phyloP scores from a whole-genome alignment of 2,888 invertebrate species.

The Cryptus viduatorius region DNA sequence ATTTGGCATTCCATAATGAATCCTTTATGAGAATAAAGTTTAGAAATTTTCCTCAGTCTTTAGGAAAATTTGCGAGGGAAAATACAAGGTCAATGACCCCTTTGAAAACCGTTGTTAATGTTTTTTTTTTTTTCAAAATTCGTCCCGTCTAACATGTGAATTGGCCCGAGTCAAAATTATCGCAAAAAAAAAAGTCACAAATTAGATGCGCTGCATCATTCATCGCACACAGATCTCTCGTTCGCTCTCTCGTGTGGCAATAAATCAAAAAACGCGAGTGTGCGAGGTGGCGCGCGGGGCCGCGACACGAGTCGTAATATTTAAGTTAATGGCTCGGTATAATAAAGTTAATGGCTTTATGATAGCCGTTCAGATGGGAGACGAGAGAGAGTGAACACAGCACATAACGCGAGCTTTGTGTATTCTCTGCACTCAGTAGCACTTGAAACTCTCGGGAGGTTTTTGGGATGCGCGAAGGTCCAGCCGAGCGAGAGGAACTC shows the following conservation, averaged over 20 bases:
- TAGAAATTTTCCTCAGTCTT: not conserved
- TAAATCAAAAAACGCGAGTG: slow-evolving; percentile 78
- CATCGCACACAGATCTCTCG: slow-evolving; percentile 47
- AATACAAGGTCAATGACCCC: not conserved
- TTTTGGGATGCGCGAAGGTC: slow-evolving; percentile 18
- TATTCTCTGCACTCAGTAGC: slow-evolving; percentile 26
- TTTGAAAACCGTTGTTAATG: not conserved
- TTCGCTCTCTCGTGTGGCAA: slow-evolving; percentile 78
- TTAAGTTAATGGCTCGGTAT: slow-evolving; percentile 84
- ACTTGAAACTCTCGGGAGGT: not conserved
- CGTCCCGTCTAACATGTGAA: not conserved
- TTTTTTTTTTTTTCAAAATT: not conserved
- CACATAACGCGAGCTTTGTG: slow-evolving; percentile 59
- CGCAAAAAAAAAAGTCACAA: slow-evolving; percentile 45
- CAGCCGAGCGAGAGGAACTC: not conserved
- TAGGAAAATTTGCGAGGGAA: not conserved
- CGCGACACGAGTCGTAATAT: slow-evolving; percentile 84
- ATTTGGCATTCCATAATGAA: too few relatives aligned
- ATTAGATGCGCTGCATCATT: slow-evolving; percentile 43
- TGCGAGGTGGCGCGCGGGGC: slow-evolving; percentile 72
- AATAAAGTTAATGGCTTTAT: slow-evolving; percentile 85
- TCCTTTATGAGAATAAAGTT: not conserved
- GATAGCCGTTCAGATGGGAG: slow-evolving; percentile 79
- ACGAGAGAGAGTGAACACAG: slow-evolving; percentile 64
- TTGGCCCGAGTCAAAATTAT: slow-evolving; percentile 6